Conservation (phyloP, 2,797 vertebrate genomes). For the Geotrypetes seraphini region DNA sequence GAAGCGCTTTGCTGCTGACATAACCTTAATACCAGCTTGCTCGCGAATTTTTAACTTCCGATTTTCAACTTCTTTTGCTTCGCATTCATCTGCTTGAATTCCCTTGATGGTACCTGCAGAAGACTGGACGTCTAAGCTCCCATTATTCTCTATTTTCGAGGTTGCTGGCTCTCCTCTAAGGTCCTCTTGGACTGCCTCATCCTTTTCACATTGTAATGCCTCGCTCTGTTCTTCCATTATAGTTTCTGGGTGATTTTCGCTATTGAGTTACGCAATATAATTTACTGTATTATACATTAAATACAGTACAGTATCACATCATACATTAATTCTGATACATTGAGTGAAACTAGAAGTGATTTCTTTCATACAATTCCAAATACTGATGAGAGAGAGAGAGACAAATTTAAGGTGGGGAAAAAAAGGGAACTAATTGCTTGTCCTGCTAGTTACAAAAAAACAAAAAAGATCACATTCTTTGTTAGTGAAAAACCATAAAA, state of each 20-base stretch:
- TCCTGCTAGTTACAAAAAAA: no score
- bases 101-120: constrained; percentile 1
- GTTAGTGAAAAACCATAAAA: no score
- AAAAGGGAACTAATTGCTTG: no score
- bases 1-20: constrained; percentile 71
- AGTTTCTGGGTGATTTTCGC: constrained; percentile 49
- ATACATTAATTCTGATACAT: no score
- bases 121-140: constrained; percentile 8
- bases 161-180: constrained; percentile 5
- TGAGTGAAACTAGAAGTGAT: no score
- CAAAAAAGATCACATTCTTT: no score
- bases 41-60: constrained; percentile 64
- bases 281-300: no score
- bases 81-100: constrained; percentile 4
- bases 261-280: constrained; percentile 44
- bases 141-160: constrained; percentile 1
- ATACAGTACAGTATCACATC: no score
- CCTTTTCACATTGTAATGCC: constrained; percentile 32
- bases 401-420: no score
- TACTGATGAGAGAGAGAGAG: no score
- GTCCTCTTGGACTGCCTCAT: background rate
- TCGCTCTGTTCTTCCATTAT: constrained; percentile 60
- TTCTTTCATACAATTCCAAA: no score
- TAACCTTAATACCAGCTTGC: constrained; percentile 76
- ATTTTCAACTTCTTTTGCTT: constrained; percentile 45